Base-by-base conservation (phyloP, 2,113 vertebrate species). In the Salvelinus sp. region DNA sequence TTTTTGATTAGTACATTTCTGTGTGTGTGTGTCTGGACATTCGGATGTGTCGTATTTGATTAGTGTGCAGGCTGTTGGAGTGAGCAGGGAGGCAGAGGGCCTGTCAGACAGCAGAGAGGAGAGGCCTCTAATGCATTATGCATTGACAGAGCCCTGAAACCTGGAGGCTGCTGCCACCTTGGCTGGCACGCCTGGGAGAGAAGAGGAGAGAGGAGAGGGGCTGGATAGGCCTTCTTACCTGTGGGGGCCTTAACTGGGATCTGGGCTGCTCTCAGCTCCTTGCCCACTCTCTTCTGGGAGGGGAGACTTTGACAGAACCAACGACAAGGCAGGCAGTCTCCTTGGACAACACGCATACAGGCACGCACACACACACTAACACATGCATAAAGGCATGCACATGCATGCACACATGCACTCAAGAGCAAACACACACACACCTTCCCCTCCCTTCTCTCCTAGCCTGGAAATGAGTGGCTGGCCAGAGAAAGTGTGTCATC, bases 1-100 rank as follows among this genome's bases (percentile, higher is more conserved):
- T 97, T 98, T 98, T 97, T 97, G 97, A 97, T 98, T 98, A 97
- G 96, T 96, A 96, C 93, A 96, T 97, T 97, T 98, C 96, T 88
- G 65, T 75, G 50, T 75, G 88, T 95, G 94, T 95, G 94, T 93
- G 96, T 95, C 95, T 95, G 96, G 96, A 97, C 97, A 96, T 96
- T 95, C 91, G 95, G 94, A 97, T 94, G 94, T 97, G 97, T 97
- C 96, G 94, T 95, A 94, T 97, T 93, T 96, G 96, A 98, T 98
- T 97, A 98, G 96, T 92, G 93, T 92, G 94, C 94, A 90, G 94
- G 95, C 95, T 95, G 95, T 95, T 93, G 94, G 95, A 95, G 96
- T 94, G 94, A 54, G 16, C 50, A 54, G 50, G 50, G 50, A 54
- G 50, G 50, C 50, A 54, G 92, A 95, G 38, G 94, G 94, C 94